Base-by-base conservation (phyloP, 2,113 vertebrate species). In the Tautogolabrus adspersus region DNA sequence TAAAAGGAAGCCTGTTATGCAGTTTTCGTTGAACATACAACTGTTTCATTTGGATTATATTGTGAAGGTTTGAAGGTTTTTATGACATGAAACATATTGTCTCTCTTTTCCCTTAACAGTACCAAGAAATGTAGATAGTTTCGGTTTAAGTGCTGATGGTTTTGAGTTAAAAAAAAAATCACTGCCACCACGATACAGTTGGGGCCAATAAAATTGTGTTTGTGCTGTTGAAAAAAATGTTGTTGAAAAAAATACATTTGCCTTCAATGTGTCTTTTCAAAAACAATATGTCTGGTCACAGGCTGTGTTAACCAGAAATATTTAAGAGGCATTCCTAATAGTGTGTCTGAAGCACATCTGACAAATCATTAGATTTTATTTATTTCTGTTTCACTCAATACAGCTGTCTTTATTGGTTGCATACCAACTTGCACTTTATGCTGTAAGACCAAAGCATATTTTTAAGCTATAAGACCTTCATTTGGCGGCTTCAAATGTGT, bases 101-200 rank as follows among this genome's bases (percentile, higher is more conserved):
- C 5, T 75, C 58, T 72, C 72, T 42, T 26, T 64, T 57, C 42
- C 8, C 52, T 13, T 21, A 13, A 62, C 58, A 22, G 38, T 67
- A 44, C 72, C 57, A 13, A 56, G 61, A 26, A 59, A 13, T 56
- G 72, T 49, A 42, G 40, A 42, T 34, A 83, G 58, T 72, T 79
- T 76, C 63, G 67, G 75, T 75, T 86, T n/a, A 49, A 68, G 30
- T 19, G 60, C 42, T 66, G 73, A 81, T 44, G 12, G 6, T 69
- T 75, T 59, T 34, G 18, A 59, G 13, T 66, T 42, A 2, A 26
- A 26, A 26, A 7, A 23, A 77, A 65, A 65, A 57, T 68, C 8
- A n/a, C 47, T 73, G 77, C 42, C 56, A 66, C 9, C 56, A 37
- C 9, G 40, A 40, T 9, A 75, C 66, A 66, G 62, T 2, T 21